Evolutionary conservation across 2,797 vertebrate species (phyloP).

Genomic region (Pseudochromis fuscus): DNA sequence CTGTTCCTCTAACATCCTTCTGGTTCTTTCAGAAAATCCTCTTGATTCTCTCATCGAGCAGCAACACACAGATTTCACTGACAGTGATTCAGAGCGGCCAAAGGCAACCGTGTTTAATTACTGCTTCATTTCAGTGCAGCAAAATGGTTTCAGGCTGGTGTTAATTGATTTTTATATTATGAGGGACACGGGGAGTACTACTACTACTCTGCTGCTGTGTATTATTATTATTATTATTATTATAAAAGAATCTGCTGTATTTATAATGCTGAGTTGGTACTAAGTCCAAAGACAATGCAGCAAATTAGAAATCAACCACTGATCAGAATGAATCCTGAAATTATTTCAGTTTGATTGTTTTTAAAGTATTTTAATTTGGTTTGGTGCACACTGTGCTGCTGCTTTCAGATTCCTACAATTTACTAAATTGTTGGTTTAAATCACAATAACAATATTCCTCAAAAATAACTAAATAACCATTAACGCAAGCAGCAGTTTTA

Average conservation of each 20-base stretch:
- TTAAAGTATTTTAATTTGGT: too few species aligned
- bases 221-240: too few species aligned
- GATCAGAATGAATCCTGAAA: conserved; percentile 7
- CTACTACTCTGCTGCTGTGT: conserved; percentile 19
- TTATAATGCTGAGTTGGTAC: conserved; percentile 25
- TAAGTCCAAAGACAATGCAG: conserved; percentile 9
- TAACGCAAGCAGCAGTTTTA: neutral
- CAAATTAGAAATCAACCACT: neutral
- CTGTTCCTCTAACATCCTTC: conserved; percentile 16
- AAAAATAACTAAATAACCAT: neutral
- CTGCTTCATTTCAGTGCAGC: conserved; percentile 45
- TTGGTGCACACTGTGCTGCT: neutral
- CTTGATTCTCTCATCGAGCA: conserved; percentile 29
- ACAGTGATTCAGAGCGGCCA: conserved; percentile 43
- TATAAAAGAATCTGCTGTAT: conserved; percentile 39
- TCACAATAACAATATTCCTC: neutral
- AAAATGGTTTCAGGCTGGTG: conserved; percentile 44
- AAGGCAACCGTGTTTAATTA: conserved; percentile 61
- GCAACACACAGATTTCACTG: conserved; percentile 27
- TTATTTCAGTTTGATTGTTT: neutral
- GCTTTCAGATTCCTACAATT: conserved; percentile 6
- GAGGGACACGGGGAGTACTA: conserved; percentile 12
- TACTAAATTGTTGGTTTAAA: neutral
- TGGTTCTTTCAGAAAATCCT: conserved; percentile 6
- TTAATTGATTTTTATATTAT: conserved; percentile 71